Conservation (phyloP, 2,113 vertebrate genomes). For the Chaenogobius annularis region DNA sequence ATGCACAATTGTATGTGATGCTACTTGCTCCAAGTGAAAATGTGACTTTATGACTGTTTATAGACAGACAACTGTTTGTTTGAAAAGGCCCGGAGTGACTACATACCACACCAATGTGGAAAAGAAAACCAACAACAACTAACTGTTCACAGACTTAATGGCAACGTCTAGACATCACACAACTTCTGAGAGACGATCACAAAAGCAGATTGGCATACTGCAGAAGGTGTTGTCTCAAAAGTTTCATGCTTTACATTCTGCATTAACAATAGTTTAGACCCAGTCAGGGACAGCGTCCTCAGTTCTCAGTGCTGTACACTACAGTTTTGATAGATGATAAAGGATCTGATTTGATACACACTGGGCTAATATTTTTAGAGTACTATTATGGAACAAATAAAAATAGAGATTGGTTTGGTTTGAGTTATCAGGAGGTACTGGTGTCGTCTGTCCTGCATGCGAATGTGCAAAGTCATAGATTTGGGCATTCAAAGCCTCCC, state of each 20-base stretch:
- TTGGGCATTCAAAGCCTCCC: not conserved
- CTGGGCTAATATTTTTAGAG: no score
- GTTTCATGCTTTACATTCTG: no score
- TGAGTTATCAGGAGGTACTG: not conserved
- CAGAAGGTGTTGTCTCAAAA: not conserved
- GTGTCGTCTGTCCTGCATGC: not conserved
- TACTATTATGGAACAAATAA: no score
- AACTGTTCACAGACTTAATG: not conserved
- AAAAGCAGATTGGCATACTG: not conserved
- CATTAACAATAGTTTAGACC: not conserved
- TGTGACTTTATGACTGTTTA: not conserved
- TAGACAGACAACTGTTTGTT: not conserved
- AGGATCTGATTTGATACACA: no score
- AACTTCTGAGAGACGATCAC: no score
- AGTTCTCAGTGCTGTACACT: no score
- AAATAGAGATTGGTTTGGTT: no score
- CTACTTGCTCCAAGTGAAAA: not conserved
- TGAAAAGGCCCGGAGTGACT: not conserved
- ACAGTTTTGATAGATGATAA: no score
- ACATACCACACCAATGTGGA: slow-evolving; percentile 3
- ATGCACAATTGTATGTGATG: not conserved
- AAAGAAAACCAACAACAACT: not conserved
- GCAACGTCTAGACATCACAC: no score
- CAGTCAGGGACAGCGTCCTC: not conserved
- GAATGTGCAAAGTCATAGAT: slow-evolving; percentile 1